Base-by-base conservation (phyloP, 1,140 invertebrate genomes). In the Leucophenga varia region DNA sequence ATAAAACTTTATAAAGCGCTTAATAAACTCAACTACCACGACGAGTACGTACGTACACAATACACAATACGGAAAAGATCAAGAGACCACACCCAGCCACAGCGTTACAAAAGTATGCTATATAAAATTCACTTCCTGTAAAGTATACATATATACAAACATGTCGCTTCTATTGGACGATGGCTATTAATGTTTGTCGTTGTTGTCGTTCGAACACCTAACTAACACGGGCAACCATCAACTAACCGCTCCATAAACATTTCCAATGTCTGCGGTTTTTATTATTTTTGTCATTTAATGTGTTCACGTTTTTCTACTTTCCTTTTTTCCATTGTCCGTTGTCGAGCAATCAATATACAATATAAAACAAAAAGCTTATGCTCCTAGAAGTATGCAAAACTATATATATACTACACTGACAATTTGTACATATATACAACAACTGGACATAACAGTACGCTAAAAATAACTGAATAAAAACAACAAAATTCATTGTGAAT, bases 181-280 rank as follows among this genome's bases (percentile, higher is more conserved):
- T 25, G 22, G n/a, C 25, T 41, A 20, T 43, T 43, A 18, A 28
- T 30, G 41, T 30, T 18, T 35, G 12, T n/a, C 32, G 16, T 35
- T 13, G 12, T 8, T n/a, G 32, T 22, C 34, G n/a, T n/a, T n/a
- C n/a, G n/a, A n/a, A n/a, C n/a, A n/a, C n/a, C n/a, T n/a, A n/a
- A n/a, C n/a, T n/a, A n/a, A n/a, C n/a, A n/a, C n/a, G n/a, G n/a
- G n/a, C n/a, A n/a, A n/a, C n/a, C n/a, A n/a, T n/a, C n/a, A n/a
- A n/a, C n/a, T n/a, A 45, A 45, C 43, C 43, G 43, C 43, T 45
- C 34, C 31, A 45, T 45, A 45, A 45, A 45, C 43, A 45, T 45
- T 45, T 45, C 36, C 43, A 45, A 20, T 45, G 43, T 45, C 43
- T 45, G 43, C 43, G 43, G 43, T 45, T 45, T 45, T 45, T 45